These are phyloP conservation scores for Eueides isabella DNA, from an alignment of 1,140 invertebrate species.

Conservation along the genomic window DNA sequence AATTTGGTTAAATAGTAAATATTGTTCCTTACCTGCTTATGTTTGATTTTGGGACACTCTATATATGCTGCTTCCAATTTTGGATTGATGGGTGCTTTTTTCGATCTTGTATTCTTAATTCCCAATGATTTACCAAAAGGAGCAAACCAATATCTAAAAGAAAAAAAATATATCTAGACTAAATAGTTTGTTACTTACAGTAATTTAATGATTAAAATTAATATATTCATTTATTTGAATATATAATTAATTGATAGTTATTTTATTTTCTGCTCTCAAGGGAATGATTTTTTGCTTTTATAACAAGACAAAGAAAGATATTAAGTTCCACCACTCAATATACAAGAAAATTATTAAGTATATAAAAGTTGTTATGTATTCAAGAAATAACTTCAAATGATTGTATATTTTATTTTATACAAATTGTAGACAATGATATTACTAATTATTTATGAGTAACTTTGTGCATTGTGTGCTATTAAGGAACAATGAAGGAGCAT, in stretches of 20 bases:
- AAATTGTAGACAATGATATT: not conserved
- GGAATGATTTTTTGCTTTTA: too few species aligned
- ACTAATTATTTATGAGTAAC: not conserved
- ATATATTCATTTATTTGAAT: too few species aligned
- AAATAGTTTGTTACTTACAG: not conserved
- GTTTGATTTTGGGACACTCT: slow-evolving; percentile 85
- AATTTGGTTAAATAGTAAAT: not conserved
- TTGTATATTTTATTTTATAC: not conserved
- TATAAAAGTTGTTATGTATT: too few species aligned
- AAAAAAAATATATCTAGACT: slow-evolving; percentile 27
- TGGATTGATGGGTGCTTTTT: slow-evolving; percentile 87
- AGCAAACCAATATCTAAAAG: slow-evolving; percentile 88
- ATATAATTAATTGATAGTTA: too few species aligned
- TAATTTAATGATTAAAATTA: not conserved
- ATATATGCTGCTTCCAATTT: slow-evolving; percentile 89
- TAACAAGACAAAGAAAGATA: too few species aligned
- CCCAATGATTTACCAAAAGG: slow-evolving; percentile 90
- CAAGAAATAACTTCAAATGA: too few species aligned
- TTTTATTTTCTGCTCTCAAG: too few species aligned
- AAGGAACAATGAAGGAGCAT: not conserved
- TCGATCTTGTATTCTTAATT: slow-evolving; percentile 89
- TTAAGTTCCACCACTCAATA: too few species aligned
- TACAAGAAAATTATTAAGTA: too few species aligned
- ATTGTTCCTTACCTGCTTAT: slow-evolving; percentile 85
- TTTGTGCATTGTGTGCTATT: not conserved